Conservation (phyloP, 2,888 invertebrate species). For the Mycogona germanica region DNA sequence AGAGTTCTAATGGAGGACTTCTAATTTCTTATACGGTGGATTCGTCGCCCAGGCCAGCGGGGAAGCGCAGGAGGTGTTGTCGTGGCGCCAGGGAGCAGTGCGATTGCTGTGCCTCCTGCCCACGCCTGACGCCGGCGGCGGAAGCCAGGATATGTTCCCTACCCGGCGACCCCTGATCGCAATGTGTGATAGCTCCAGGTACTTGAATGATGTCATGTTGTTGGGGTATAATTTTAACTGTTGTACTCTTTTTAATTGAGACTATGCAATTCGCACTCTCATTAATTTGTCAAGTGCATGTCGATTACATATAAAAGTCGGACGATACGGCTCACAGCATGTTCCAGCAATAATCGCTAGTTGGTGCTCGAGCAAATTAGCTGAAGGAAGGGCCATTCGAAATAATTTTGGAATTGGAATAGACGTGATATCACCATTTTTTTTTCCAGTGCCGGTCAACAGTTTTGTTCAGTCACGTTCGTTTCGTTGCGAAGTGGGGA, state of each 20-base stretch:
- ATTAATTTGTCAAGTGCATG: too few species aligned
- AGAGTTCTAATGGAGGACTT: background rate
- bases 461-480: slow-evolving; percentile 68
- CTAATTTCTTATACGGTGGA: background rate
- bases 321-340: too few species aligned
- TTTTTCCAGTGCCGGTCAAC: slow-evolving; percentile 45
- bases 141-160: slow-evolving; percentile 53
- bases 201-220: background rate
- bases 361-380: too few species aligned
- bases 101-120: slow-evolving; percentile 70
- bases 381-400: too few species aligned
- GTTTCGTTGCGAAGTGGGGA: slow-evolving; percentile 72
- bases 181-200: slow-evolving; percentile 71
- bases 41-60: slow-evolving; percentile 50
- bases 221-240: background rate
- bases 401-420: too few species aligned
- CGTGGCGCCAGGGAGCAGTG: slow-evolving; percentile 85
- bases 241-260: too few species aligned
- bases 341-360: too few species aligned
- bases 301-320: too few species aligned
- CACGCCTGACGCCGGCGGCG: slow-evolving; percentile 46
- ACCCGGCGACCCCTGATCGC: slow-evolving; percentile 79
- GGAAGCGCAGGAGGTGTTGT: slow-evolving; percentile 87
- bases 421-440: too few species aligned
- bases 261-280: too few species aligned